Evolutionary conservation across 2,113 vertebrate genomes (phyloP).

Genomic region (Heterotilapia buettikoferi): DNA sequence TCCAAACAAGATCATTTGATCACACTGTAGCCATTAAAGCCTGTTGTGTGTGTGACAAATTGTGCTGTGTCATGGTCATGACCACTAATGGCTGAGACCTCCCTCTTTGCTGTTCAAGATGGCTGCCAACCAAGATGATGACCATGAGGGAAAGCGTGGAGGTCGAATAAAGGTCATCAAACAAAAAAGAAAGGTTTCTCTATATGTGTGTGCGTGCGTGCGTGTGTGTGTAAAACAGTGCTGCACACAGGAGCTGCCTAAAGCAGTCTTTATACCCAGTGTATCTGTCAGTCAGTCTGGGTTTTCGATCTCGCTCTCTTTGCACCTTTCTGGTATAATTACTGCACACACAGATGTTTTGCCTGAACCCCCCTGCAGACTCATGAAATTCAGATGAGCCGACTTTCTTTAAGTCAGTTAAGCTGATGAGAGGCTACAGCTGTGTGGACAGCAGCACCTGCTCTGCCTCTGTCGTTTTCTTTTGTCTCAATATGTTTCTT

Average conservation of each 20-base stretch:
- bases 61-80: conserved; percentile 33
- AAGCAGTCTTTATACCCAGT: not conserved
- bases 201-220: not conserved
- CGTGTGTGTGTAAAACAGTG: fast-evolving
- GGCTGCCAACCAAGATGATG: conserved; percentile 19
- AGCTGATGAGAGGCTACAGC: conserved; percentile 35
- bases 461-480: not conserved
- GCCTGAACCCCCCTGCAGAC: conserved; percentile 17
- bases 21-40: not conserved
- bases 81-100: not conserved
- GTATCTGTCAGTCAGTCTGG: not conserved
- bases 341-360: conserved; percentile 10
- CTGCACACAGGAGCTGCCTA: not conserved
- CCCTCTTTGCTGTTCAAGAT: not conserved
- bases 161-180: not conserved
- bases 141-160: not conserved
- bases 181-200: not conserved
- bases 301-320: not conserved
- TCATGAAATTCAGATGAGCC: conserved; percentile 66
- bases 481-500: not conserved
- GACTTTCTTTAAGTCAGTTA: conserved; percentile 25
- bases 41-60: conserved; percentile 30
- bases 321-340: not conserved
- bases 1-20: not conserved
- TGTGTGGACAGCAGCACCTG: not conserved